Conservation (phyloP, 2,113 vertebrate genomes). For the Brachypteracias leptosomus region DNA sequence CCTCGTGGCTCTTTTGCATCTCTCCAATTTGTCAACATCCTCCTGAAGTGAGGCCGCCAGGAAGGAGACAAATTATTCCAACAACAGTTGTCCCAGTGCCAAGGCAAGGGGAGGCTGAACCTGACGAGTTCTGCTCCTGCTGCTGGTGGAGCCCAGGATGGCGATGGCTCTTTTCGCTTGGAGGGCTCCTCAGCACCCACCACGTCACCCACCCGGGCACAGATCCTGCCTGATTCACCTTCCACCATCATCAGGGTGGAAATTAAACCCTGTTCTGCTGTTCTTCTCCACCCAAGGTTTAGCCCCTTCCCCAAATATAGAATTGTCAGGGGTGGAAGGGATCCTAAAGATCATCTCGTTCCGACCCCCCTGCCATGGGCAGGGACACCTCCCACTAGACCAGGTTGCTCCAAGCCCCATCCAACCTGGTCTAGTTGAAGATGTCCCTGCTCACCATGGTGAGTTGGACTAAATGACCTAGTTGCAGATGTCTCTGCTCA, state of each 20-base stretch:
- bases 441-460: too few species aligned
- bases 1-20: conserved; percentile 29
- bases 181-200: neutral
- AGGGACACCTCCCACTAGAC: too few species aligned
- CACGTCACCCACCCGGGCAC: rapidly evolving
- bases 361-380: too few species aligned
- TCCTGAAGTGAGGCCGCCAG: conserved; percentile 3
- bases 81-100: neutral
- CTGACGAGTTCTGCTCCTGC: conserved; percentile 38
- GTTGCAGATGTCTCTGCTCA: neutral
- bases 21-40: conserved; percentile 50
- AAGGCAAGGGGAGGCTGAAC: neutral
- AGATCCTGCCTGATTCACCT: too few species aligned
- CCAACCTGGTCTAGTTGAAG: too few species aligned
- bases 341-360: too few species aligned
- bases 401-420: too few species aligned
- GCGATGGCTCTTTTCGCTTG: conserved; percentile 9
- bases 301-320: neutral
- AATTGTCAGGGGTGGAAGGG: too few species aligned
- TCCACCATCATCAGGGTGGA: rapidly evolving
- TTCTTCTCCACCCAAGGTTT: neutral
- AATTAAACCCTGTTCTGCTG: neutral
- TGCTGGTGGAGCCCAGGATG: neutral
- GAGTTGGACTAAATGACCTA: too few species aligned
- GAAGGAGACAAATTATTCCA: conserved; percentile 29